Evolutionary conservation across 2,113 vertebrate genomes (phyloP).

Genomic region (Dicerorhinus sumatrensis): DNA sequence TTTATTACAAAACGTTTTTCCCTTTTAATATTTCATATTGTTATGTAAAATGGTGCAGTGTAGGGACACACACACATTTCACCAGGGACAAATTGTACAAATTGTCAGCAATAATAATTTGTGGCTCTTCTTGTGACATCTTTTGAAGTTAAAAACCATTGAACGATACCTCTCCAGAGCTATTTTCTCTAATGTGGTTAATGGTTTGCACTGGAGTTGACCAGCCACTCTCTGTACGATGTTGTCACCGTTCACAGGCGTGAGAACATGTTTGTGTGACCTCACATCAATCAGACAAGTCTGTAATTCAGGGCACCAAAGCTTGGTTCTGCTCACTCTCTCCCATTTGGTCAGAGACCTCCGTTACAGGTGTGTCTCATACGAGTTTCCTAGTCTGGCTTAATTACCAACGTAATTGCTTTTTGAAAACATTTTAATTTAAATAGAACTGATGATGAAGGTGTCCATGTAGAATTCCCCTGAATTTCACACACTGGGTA

Average conservation of each 20-base stretch:
- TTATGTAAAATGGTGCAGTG: constrained; percentile 83
- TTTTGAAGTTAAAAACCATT: constrained; percentile 79
- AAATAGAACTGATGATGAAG: neutral
- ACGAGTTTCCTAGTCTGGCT: neutral
- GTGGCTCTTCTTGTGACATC: constrained; percentile 80
- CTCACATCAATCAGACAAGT: constrained; percentile 3
- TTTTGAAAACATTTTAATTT: constrained; percentile 44
- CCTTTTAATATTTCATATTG: constrained; percentile 88
- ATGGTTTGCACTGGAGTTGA: constrained; percentile 60
- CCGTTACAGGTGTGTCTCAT: constrained; percentile 16
- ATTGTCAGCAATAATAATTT: constrained; percentile 83
- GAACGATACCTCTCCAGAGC: constrained; percentile 75
- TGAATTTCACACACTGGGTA: neutral
- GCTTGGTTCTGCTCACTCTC: constrained; percentile 15
- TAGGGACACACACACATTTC: constrained; percentile 83
- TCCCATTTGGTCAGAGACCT: neutral
- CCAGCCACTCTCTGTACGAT: constrained; percentile 63
- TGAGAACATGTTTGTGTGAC: constrained; percentile 67
- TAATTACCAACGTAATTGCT: constrained; percentile 6
- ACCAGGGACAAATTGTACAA: constrained; percentile 83
- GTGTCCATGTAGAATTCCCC: neutral
- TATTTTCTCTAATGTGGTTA: constrained; percentile 76
- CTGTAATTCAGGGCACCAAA: constrained; percentile 22
- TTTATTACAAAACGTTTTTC: constrained; percentile 94
- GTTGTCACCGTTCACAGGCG: constrained; percentile 13